Evolutionary conservation across 2,113 vertebrate species (phyloP).

Genomic region (Microtus ochrogaster): DNA sequence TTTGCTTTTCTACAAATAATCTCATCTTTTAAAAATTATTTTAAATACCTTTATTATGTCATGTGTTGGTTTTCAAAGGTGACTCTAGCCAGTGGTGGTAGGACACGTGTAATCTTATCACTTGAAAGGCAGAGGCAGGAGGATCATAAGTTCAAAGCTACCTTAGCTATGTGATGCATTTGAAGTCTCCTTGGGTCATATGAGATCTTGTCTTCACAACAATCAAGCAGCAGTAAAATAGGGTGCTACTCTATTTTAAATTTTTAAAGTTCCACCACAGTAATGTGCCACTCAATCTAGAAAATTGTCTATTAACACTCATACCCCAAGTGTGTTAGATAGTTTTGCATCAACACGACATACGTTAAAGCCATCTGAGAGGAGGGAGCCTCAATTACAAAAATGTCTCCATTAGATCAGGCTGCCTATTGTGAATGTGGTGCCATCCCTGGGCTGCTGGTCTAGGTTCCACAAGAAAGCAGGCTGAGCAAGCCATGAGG

Average conservation of each 20-base stretch:
- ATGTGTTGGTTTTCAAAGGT: conserved; percentile 36
- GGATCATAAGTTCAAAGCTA: background rate
- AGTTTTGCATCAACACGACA: background rate
- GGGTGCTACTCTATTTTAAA: background rate
- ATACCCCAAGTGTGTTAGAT: background rate
- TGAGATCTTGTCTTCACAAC: background rate
- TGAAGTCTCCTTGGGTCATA: background rate
- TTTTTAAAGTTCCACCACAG: background rate
- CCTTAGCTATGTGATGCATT: background rate
- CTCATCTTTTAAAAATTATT: background rate
- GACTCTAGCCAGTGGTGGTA: background rate
- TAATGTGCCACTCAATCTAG: background rate
- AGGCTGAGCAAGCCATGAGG: background rate
- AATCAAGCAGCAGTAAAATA: background rate
- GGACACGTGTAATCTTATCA: background rate
- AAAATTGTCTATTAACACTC: background rate
- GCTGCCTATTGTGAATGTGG: background rate
- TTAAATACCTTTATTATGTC: background rate
- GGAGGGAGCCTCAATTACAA: background rate
- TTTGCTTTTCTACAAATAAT: background rate
- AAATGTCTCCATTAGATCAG: background rate
- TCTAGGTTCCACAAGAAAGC: too few species aligned
- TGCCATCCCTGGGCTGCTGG: background rate
- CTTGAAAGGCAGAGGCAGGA: background rate
- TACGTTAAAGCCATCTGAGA: too few species aligned